Evolutionary conservation across 2,888 invertebrate genomes (phyloP), one percentile per base, ranked within the genome.

Genomic region (Hirtodrosophila trivittata): DNA sequence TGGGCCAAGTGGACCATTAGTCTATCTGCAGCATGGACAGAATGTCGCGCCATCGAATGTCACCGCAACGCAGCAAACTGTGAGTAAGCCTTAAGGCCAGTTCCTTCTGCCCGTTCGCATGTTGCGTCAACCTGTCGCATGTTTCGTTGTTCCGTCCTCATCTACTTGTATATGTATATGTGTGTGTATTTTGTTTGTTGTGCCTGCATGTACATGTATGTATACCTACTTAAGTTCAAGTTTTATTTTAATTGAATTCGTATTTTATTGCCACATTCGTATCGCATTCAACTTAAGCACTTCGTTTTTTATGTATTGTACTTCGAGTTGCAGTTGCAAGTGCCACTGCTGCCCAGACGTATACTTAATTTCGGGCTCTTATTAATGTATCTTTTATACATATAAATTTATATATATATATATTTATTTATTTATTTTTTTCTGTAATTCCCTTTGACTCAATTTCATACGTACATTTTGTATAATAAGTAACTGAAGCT

Each of bases 11-110:
- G 88, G 89, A 50, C 89, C 89, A 64, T 84, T 89, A 75, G 87
- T 89, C 50, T 89, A 87, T 82, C 80, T 89, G 65, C 89, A 88
- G 42, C 89, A 89, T 75, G 86, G 80, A 67, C 80, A 78, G 69
- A 81, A 77, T 71, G 77, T 77, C 50, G 75, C 83, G 35, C 77
- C 75, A 51, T 60, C 84, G 57, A 80, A 72, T 77, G 80, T 77
- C 70, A 65, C 80, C 67, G 63, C 85, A 56, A 72, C 82, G 78
- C 88, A 81, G 63, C 89, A 87, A 89, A 88, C 88, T 86, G 88
- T 89, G 88, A 89, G 88, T 89, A 89, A 74, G 74, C 71, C 75
- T 67, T 72, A 50, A 60, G 74, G 18, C 18, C 59, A 62, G 62
- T 66, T 46, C 49, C 59, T 47, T 47, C 57, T 1, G 9, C 38